Evolutionary conservation across 2,888 invertebrate species (phyloP).

Genomic region (Podotricha telesiphe): DNA sequence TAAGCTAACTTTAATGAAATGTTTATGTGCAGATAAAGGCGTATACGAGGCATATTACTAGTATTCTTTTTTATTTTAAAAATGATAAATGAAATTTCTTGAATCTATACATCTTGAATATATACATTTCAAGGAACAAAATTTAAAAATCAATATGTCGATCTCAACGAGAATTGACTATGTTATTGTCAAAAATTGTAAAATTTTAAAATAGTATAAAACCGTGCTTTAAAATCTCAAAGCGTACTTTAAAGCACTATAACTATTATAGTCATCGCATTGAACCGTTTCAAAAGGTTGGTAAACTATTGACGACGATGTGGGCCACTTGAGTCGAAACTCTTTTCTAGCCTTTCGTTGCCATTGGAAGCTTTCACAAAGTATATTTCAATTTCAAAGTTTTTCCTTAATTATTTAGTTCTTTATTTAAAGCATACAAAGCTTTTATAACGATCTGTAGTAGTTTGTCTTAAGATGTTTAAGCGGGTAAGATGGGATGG

Average conservation of each 20-base stretch:
- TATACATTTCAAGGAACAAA: too few relatives aligned
- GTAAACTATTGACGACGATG: constrained; percentile 9
- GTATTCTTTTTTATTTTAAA: too few relatives aligned
- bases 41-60: too few relatives aligned
- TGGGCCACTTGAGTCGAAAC: constrained; percentile 9
- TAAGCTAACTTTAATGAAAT: too few relatives aligned
- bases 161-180: too few relatives aligned
- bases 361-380: neutral
- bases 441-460: neutral
- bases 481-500: neutral
- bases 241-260: neutral
- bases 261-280: neutral
- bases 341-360: constrained; percentile 8
- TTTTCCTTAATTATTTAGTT: neutral
- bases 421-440: neutral
- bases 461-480: neutral
- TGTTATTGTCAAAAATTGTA: neutral
- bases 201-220: constrained; percentile 1
- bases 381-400: neutral
- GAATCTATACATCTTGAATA: too few relatives aligned
- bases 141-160: too few relatives aligned
- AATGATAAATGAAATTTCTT: too few relatives aligned
- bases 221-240: neutral
- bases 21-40: too few relatives aligned
- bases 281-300: constrained; percentile 19